These are phyloP conservation scores for Poicephalus gulielmi DNA, from an alignment of 2,113 vertebrate species.

Conservation along the genomic window DNA sequence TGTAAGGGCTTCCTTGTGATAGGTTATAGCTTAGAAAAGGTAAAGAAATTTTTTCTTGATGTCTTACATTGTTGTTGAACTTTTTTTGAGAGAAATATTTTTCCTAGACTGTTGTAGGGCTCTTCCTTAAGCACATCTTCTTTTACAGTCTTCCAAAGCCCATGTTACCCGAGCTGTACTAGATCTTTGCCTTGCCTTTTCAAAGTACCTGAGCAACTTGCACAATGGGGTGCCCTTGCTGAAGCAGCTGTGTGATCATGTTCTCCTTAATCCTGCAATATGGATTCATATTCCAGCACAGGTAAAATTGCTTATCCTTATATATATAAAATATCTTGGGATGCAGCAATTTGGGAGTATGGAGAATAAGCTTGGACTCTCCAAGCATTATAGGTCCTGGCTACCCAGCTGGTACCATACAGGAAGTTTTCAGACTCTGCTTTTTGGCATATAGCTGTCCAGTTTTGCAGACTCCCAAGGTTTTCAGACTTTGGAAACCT, in stretches of 20 bases:
- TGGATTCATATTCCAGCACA: conserved; percentile 97
- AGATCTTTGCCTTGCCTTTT: conserved; percentile 94
- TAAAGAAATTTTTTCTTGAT: conserved; percentile 59
- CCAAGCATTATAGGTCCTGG: not conserved
- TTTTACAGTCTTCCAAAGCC: conserved; percentile 90
- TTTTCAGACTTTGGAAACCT: not conserved
- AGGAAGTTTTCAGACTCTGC: not conserved
- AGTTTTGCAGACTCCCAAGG: not conserved
- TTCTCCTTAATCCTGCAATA: conserved; percentile 96
- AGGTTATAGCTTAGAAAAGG: conserved; percentile 96
- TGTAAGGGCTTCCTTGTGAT: conserved; percentile 98
- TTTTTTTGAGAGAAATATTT: not conserved
- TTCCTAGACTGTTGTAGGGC: not conserved
- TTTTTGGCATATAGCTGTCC: not conserved
- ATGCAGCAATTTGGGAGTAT: not conserved
- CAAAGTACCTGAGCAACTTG: conserved; percentile 94
- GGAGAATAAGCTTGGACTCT: not conserved
- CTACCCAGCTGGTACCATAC: not conserved
- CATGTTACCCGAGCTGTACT: conserved; percentile 90
- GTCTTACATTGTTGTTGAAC: not conserved
- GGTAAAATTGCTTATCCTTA: conserved; percentile 69
- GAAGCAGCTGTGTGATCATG: conserved; percentile 96
- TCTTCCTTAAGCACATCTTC: not conserved
- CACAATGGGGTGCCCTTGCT: conserved; percentile 90
- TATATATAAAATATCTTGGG: rapidly evolving